A percentile compares a stretch with the other conserved stretches of the same genome.
phyloP scores from a whole-genome alignment of 2,888 invertebrate genomes.

The Augochlorella aurata region DNA sequence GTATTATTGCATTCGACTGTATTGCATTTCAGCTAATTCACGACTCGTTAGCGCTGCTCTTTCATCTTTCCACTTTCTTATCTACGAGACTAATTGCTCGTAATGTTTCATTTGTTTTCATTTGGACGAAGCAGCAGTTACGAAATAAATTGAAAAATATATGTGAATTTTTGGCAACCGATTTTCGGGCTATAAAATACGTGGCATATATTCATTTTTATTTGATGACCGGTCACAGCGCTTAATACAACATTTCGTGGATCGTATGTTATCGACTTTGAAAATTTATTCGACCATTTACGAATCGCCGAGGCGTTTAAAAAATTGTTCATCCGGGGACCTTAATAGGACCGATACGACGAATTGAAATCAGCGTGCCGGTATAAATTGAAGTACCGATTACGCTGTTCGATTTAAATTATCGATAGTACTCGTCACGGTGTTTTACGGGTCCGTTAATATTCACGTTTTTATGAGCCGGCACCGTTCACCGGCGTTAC shows the following conservation, averaged over 20 bases:
- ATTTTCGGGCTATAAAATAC: too few species aligned
- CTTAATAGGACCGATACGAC: neutral
- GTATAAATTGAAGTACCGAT: neutral
- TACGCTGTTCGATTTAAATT: neutral
- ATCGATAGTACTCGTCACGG: conserved; percentile 11
- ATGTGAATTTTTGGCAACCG: too few species aligned
- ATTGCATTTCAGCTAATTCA: neutral
- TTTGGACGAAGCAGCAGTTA: too few species aligned
- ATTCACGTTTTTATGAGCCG: conserved; percentile 12
- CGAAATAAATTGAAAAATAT: neutral
- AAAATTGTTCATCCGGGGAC: neutral
- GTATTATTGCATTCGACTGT: neutral
- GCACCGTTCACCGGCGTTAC: neutral
- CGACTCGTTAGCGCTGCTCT: neutral
- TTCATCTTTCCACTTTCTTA: neutral
- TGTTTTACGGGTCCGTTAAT: neutral
- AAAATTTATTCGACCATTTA: neutral
- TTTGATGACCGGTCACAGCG: neutral
- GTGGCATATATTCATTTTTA: neutral
- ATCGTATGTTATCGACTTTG: neutral
- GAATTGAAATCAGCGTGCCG: neutral
- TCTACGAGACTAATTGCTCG: neutral
- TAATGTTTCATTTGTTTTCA: neutral
- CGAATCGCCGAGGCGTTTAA: neutral
- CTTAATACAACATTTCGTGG: too few species aligned